Evolutionary conservation across 2,888 invertebrate species (phyloP), one percentile per base, ranked within the genome.

Genomic region (Troides aeacus): DNA sequence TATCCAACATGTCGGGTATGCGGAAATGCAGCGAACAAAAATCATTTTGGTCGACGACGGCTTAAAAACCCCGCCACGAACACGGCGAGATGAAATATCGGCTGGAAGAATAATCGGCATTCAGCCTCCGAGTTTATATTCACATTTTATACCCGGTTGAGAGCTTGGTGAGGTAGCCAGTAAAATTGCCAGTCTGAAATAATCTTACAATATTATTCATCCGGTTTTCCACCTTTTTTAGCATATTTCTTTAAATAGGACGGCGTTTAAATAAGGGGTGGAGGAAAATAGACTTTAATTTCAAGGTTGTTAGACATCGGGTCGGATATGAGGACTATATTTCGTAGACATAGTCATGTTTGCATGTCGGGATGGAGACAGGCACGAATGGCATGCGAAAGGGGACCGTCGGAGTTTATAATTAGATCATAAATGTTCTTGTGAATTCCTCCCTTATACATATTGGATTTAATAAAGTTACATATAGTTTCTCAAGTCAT

Each of bases 301-400:
- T 60, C 59, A 66, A 58, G 23, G 70, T 15, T 64, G 67, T 67
- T 60, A 57, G 60, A 36, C n/a, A 57, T 42, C 21, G 70, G n/a
- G 65, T 53, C 17, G 57, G 59, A 58, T 72, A 68, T 67, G 66
- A 72, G 74, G 71, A 72, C 71, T 68, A 72, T 73, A 73, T 76
- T 74, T 70, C 64, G 71, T 69, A 70, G 72, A 71, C 72, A 73
- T 73, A 73, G 71, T 71, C 70, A 72, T 70, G 70, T 72, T 73
- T 70, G 57, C 63, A 30, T 24, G 64, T 64, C 71, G 73, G 70
- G 73, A 68, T 71, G 76, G 76, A 79, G 77, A 76, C 79, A 78
- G 84, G 85, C 81, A 84, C 78, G 86, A 80, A 80, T 84, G 84
- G 86, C 83, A 86, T 77, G 89, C 87, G 84, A 81, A 78, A 77